Evolutionary conservation across 2,888 invertebrate genomes (phyloP).

Genomic region (Drosophila emarginata): DNA sequence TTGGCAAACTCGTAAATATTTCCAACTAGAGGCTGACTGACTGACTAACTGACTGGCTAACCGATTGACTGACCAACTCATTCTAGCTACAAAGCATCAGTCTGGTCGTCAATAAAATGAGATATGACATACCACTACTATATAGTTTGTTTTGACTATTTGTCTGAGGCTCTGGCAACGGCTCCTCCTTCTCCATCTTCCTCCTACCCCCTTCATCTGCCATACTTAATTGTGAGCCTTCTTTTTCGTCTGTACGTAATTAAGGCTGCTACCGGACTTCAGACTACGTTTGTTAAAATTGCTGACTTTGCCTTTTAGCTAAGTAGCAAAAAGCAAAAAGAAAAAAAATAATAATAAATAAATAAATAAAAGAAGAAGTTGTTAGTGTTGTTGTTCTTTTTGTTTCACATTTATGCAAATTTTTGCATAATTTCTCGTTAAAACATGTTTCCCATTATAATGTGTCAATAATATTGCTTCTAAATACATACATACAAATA

Average conservation of each 20-base stretch:
- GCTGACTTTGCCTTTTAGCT: constrained; percentile 10
- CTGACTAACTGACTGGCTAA: background rate
- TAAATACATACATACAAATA: too few species aligned
- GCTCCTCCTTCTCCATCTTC: background rate
- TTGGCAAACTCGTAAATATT: constrained; percentile 16
- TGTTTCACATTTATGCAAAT: constrained; percentile 41
- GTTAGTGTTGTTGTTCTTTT: background rate
- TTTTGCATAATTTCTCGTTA: constrained; percentile 75
- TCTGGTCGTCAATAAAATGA: constrained; percentile 7
- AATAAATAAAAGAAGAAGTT: background rate
- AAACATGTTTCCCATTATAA: constrained; percentile 74
- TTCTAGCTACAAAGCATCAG: background rate
- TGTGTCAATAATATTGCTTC: constrained; percentile 63
- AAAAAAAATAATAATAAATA: constrained; percentile 4
- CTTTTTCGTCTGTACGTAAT: constrained; percentile 44
- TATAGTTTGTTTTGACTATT: constrained; percentile 71
- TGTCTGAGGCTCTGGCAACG: constrained; percentile 36
- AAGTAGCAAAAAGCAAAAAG: too few species aligned
- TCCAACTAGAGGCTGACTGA: background rate
- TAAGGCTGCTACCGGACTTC: constrained; percentile 74
- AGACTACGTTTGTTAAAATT: constrained; percentile 10
- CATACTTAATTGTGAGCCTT: constrained; percentile 1
- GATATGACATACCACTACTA: constrained; percentile 48
- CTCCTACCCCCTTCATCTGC: background rate
- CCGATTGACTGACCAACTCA: background rate